Percentiles rank a stretch among this genome's conserved stretches.
phyloP scores from a whole-genome alignment of 2,797 vertebrate genomes.

The Muscicapa striata region DNA sequence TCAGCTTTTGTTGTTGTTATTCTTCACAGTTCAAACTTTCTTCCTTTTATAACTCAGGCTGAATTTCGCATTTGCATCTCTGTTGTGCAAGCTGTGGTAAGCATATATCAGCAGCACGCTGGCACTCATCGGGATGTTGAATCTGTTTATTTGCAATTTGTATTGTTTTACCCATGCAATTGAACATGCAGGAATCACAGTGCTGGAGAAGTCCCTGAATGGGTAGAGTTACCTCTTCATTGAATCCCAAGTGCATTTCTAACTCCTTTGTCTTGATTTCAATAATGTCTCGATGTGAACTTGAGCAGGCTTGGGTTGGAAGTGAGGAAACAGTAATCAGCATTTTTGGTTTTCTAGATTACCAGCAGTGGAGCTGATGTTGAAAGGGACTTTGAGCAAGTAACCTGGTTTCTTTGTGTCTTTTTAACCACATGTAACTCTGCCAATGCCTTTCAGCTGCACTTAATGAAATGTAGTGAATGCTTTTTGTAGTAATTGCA shows the following conservation, averaged over 20 bases:
- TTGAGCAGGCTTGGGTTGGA: neutral
- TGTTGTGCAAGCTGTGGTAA: slow-evolving; percentile 23
- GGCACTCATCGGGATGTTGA: neutral
- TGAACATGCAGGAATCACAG: neutral
- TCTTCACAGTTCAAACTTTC: slow-evolving; percentile 17
- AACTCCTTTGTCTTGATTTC: neutral
- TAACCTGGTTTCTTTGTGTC: neutral
- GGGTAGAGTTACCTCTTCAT: neutral
- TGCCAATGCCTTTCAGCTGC: neutral
- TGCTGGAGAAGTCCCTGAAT: neutral
- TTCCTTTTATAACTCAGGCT: slow-evolving; percentile 25
- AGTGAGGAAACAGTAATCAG: neutral
- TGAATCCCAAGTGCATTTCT: neutral
- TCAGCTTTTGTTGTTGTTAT: neutral
- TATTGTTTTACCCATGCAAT: neutral
- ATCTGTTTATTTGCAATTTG: neutral
- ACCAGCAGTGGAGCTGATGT: neutral
- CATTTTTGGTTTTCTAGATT: slow-evolving; percentile 19
- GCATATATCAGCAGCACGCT: neutral
- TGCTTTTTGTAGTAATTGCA: neutral
- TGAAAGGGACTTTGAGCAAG: slow-evolving; percentile 18
- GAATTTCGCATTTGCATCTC: slow-evolving; percentile 37
- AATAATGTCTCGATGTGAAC: neutral
- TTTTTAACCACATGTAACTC: neutral
- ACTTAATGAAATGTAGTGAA: neutral